Evolutionary conservation across 2,797 vertebrate genomes (phyloP).

Genomic region (Falco rusticolus): DNA sequence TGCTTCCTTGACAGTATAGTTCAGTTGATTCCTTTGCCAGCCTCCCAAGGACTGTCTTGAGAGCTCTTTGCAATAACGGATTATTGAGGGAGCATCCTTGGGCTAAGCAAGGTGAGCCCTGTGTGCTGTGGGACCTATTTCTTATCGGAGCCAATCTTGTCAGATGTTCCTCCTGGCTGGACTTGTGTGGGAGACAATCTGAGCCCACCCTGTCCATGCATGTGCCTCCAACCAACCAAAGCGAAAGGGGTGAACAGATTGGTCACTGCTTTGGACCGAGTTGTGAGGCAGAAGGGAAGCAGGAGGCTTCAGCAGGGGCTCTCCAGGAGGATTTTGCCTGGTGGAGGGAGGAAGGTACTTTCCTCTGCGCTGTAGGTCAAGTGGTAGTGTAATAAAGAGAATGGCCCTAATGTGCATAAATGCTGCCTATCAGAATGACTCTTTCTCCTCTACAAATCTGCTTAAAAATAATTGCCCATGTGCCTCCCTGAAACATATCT

Average conservation of each 20-base stretch:
- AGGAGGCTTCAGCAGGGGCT: background rate
- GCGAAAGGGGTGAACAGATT: background rate
- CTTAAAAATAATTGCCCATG: conserved; percentile 12
- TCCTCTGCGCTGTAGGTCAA: background rate
- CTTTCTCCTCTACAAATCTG: conserved; percentile 3
- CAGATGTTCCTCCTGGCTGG: background rate
- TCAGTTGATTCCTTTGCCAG: background rate
- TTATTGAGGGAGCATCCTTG: background rate
- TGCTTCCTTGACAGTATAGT: background rate
- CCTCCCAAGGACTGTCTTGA: background rate
- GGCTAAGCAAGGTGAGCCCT: background rate
- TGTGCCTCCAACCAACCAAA: accelerated
- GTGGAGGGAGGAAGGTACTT: background rate
- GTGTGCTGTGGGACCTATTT: background rate
- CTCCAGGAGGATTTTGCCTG: background rate
- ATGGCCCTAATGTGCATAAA: background rate
- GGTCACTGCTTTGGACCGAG: background rate
- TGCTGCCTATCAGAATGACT: conserved; percentile 24
- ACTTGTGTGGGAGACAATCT: background rate
- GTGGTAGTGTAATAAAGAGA: background rate
- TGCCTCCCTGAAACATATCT: conserved; percentile 32
- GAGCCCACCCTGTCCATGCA: background rate
- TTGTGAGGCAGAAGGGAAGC: background rate
- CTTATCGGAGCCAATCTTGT: background rate
- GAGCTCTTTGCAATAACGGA: background rate